Conservation (phyloP, 2,113 vertebrate species). For the Lasiurus cinereus region DNA sequence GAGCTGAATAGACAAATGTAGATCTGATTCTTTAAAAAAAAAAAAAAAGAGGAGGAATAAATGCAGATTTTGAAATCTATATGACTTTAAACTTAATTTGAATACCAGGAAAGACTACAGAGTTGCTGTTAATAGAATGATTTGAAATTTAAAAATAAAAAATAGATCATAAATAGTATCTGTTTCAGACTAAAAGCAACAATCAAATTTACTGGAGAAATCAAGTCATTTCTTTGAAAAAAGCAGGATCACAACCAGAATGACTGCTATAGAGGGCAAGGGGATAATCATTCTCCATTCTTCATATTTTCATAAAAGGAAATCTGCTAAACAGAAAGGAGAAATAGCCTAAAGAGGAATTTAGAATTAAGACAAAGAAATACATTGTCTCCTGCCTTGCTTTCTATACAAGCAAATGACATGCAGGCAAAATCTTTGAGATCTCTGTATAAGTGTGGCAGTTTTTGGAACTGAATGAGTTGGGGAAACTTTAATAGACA, state of each 20-base stretch:
- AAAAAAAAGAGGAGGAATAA: not conserved
- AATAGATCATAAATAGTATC: not conserved
- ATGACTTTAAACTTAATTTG: not conserved
- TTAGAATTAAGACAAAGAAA: slow-evolving; percentile 34
- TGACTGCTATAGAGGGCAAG: not conserved
- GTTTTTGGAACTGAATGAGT: not conserved
- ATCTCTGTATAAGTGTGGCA: not conserved
- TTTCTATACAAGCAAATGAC: not conserved
- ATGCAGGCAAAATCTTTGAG: not conserved
- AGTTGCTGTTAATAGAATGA: not conserved
- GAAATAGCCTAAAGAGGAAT: not conserved
- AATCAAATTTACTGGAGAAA: slow-evolving; percentile 33
- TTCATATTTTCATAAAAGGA: not conserved
- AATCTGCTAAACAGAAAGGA: slow-evolving; percentile 16
- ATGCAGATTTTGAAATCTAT: not conserved
- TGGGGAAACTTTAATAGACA: not conserved
- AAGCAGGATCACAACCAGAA: slow-evolving; percentile 7
- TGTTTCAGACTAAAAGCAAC: slow-evolving; percentile 25
- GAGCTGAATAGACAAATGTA: not conserved
- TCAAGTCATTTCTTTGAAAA: slow-evolving; percentile 27
- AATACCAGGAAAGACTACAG: not conserved
- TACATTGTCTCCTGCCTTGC: not conserved
- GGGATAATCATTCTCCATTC: not conserved
- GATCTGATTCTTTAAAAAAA: not conserved
- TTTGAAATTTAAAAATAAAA: slow-evolving; percentile 14